Conservation (phyloP, 2,888 invertebrate species). For the Amblyjoppa proteus region DNA sequence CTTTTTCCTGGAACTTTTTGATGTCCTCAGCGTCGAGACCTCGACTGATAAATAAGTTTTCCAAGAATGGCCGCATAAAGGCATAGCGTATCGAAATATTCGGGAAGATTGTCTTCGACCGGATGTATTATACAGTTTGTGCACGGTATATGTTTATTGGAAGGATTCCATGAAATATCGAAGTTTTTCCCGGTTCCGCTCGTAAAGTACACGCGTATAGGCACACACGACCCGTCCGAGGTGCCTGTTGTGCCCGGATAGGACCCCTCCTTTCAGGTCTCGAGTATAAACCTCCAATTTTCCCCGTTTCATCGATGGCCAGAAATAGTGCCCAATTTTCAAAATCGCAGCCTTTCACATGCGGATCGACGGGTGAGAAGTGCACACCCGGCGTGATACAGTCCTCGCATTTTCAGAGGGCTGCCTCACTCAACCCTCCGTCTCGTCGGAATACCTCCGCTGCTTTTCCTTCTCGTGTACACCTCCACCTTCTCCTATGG, state of each 20-base stretch:
- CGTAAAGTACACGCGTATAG: slow-evolving; percentile 38
- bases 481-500: slow-evolving; percentile 67
- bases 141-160: slow-evolving; percentile 8
- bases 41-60: background rate
- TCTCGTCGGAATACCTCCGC: slow-evolving; percentile 45
- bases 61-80: background rate
- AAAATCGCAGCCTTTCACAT: slow-evolving; percentile 70
- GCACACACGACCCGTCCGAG: background rate
- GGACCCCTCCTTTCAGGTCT: slow-evolving; percentile 1
- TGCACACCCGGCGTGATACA: slow-evolving; percentile 23
- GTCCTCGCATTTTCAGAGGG: slow-evolving; percentile 28
- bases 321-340: slow-evolving; percentile 59
- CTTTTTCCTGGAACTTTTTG: background rate
- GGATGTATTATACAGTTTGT: background rate
- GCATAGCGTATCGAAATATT: slow-evolving; percentile 19
- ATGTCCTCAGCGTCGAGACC: background rate
- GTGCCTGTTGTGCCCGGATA: background rate
- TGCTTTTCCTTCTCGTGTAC: slow-evolving; percentile 45
- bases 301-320: slow-evolving; percentile 37
- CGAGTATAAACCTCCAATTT: slow-evolving; percentile 58
- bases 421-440: slow-evolving; percentile 37
- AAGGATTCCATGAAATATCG: slow-evolving; percentile 32
- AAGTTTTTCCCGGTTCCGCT: slow-evolving; percentile 32
- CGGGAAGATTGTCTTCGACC: slow-evolving; percentile 21
- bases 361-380: slow-evolving; percentile 43